phyloP scores from a whole-genome alignment of 2,113 vertebrate genomes.

The Pipa parva region DNA sequence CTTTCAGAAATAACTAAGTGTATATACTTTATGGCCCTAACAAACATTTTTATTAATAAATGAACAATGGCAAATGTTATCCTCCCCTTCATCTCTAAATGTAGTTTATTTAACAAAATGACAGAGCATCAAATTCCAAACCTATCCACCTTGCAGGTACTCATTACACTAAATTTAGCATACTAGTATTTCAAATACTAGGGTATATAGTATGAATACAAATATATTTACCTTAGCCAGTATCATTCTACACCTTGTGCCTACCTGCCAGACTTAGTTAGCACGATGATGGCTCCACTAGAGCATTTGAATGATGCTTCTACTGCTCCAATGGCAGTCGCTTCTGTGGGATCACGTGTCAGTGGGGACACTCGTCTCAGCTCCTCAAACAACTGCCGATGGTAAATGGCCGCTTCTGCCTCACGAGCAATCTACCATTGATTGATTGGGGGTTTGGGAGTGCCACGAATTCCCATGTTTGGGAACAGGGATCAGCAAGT shows the following conservation, averaged over 20 bases:
- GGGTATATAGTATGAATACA: too few relatives aligned
- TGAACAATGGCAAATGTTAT: too few relatives aligned
- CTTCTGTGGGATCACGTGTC: constrained; percentile 93
- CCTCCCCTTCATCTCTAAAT: too few relatives aligned
- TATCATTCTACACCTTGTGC: constrained; percentile 15
- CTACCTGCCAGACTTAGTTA: constrained; percentile 98
- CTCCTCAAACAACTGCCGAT: constrained; percentile 96
- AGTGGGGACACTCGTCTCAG: constrained; percentile 86
- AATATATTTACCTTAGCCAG: neutral
- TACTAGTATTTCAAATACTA: too few relatives aligned
- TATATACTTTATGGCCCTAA: too few relatives aligned
- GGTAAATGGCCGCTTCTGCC: constrained; percentile 96
- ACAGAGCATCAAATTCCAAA: too few relatives aligned
- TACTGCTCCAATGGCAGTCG: constrained; percentile 86
- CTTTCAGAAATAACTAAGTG: too few relatives aligned
- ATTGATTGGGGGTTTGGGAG: neutral
- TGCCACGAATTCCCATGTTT: constrained; percentile 42
- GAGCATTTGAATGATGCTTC: constrained; percentile 98
- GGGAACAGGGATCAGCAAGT: constrained; percentile 55
- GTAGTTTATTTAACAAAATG: too few relatives aligned
- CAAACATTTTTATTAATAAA: too few relatives aligned
- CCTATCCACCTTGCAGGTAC: too few relatives aligned
- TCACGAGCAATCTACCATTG: constrained; percentile 87
- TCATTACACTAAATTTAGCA: too few relatives aligned
- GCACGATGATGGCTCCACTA: constrained; percentile 92